Percentiles rank a stretch among this genome's conserved stretches.
These are phyloP conservation scores for Halyomorpha halys DNA, from an alignment of 1,140 invertebrate species.

Conservation along the genomic window DNA sequence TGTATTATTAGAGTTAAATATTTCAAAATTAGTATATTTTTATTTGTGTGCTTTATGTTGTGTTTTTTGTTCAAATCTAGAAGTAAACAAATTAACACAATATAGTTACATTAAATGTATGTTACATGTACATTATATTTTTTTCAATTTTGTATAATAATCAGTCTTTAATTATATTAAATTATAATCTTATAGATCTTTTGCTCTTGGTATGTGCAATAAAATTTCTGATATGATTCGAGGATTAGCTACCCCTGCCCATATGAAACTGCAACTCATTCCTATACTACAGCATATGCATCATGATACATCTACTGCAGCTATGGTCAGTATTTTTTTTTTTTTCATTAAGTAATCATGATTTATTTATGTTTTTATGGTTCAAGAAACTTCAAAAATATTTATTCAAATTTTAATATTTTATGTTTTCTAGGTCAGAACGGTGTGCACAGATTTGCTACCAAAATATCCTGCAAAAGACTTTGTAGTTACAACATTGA, in stretches of 20 bases:
- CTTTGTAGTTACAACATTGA: slow-evolving; percentile 76
- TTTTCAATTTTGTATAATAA: no score
- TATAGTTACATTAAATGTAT: no score
- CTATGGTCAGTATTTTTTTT: slow-evolving; percentile 49
- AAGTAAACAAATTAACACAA: no score
- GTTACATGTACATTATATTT: no score
- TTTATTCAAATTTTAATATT: not conserved
- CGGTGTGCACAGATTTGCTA: slow-evolving; percentile 69
- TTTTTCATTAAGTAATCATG: not conserved
- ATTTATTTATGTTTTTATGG: slow-evolving; percentile 3
- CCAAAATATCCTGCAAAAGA: slow-evolving; percentile 78
- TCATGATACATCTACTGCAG: slow-evolving; percentile 74
- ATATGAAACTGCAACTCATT: slow-evolving; percentile 82
- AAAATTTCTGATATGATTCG: slow-evolving; percentile 93
- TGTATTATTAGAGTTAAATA: no score
- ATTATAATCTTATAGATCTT: slow-evolving; percentile 50
- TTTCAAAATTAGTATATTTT: no score
- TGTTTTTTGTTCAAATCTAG: no score
- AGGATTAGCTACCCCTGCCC: slow-evolving; percentile 78
- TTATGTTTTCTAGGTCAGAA: slow-evolving; percentile 43
- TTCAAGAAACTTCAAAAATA: not conserved
- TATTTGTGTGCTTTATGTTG: no score
- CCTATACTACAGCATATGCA: slow-evolving; percentile 89
- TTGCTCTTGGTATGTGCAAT: slow-evolving; percentile 92
- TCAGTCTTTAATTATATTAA: no score